Conservation (phyloP, 2,888 invertebrate species). For the Keiferia lycopersicella region DNA sequence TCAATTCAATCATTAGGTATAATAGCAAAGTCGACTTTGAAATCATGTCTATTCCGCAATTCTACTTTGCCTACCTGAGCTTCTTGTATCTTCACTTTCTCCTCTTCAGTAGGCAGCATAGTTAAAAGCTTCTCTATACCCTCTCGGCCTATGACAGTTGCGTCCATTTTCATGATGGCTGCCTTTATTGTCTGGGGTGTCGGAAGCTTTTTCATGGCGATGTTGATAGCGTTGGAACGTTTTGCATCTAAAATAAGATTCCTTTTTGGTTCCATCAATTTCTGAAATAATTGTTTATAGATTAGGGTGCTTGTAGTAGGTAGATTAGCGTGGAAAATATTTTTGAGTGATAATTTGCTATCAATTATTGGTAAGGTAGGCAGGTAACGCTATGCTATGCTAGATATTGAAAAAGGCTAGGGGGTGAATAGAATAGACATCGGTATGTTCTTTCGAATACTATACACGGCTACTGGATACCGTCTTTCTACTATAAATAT, state of each 20-base stretch:
- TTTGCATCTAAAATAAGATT: constrained; percentile 95
- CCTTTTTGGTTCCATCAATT: constrained; percentile 75
- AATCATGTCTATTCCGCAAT: too few species aligned
- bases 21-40: not conserved
- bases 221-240: constrained; percentile 99
- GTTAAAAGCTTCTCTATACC: constrained; percentile 98
- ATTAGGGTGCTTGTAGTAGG: not conserved
- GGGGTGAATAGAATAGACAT: too few species aligned
- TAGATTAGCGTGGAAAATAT: too few species aligned
- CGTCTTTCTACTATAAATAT: too few species aligned
- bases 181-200: constrained; percentile 98
- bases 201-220: constrained; percentile 99
- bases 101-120: constrained; percentile 99
- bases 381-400: too few species aligned
- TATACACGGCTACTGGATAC: too few species aligned
- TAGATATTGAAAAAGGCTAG: too few species aligned
- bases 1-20: not conserved
- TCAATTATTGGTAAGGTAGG: not conserved
- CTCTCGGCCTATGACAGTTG: constrained; percentile 98
- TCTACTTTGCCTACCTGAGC: constrained; percentile 91
- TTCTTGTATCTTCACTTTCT: constrained; percentile 97
- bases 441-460: too few species aligned
- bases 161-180: constrained; percentile 99
- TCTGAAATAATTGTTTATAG: constrained; percentile 44
- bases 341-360: not conserved